These are phyloP conservation scores for Capitulum mitella DNA, from an alignment of 2,888 invertebrate species.

Conservation along the genomic window DNA sequence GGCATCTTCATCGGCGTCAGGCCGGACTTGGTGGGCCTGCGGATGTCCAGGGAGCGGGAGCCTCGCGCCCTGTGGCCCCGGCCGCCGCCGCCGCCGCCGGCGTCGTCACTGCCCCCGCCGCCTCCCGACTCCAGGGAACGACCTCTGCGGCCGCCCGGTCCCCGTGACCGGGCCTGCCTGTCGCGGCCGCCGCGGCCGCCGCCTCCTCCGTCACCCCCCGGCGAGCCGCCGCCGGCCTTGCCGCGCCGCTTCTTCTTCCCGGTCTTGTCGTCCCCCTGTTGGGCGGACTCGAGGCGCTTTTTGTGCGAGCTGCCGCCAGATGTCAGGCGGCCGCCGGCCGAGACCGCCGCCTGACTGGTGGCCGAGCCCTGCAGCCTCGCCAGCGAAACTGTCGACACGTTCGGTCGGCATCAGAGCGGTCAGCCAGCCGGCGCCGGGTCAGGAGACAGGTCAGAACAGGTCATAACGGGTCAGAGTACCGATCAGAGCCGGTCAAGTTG, in stretches of 20 bases:
- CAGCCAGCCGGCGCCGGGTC: too few species aligned
- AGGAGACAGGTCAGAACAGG: too few species aligned
- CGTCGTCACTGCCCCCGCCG: background rate
- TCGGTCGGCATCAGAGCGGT: too few species aligned
- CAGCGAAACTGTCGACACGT: background rate
- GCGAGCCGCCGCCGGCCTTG: background rate
- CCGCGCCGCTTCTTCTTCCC: background rate
- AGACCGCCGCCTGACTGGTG: background rate
- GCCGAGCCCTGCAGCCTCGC: background rate
- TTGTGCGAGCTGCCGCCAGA: background rate
- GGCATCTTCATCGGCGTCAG: background rate
- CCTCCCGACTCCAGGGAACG: background rate
- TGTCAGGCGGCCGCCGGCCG: background rate
- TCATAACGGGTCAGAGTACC: too few species aligned
- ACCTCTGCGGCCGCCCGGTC: background rate
- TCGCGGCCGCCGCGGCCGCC: background rate
- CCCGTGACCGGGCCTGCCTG: too few species aligned
- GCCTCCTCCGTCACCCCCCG: too few species aligned
- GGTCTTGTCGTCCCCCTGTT: background rate
- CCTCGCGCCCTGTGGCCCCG: background rate
- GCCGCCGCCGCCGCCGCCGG: background rate
- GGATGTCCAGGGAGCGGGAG: background rate
- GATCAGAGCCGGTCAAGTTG: too few species aligned
- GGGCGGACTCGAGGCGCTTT: background rate
- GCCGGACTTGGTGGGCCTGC: background rate